phyloP scores from a whole-genome alignment of 2,797 vertebrate genomes.

The Parambassis ranga region DNA sequence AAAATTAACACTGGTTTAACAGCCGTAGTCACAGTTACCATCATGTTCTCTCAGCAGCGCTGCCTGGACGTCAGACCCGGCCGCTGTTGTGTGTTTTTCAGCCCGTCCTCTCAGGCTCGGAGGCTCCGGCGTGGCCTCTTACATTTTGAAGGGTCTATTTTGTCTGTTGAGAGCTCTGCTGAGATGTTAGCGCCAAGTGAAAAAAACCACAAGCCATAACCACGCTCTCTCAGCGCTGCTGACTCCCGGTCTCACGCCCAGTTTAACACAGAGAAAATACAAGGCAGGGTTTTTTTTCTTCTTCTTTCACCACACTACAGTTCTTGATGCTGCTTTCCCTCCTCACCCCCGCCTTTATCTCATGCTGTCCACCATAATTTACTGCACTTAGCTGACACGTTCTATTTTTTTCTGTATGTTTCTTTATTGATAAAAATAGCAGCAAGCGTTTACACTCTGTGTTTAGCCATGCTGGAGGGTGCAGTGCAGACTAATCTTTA shows the following conservation, averaged over 20 bases:
- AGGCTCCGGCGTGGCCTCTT: slow-evolving; percentile 23
- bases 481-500: slow-evolving; percentile 37
- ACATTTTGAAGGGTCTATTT: slow-evolving; percentile 48
- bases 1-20: no score
- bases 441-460: slow-evolving; percentile 23
- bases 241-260: slow-evolving; percentile 63
- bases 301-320: neutral
- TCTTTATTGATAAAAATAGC: slow-evolving; percentile 37
- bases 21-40: slow-evolving; percentile 6
- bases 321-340: slow-evolving; percentile 29
- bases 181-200: slow-evolving; percentile 38
- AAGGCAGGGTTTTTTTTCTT: neutral
- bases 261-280: slow-evolving; percentile 60
- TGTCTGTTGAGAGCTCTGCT: slow-evolving; percentile 42
- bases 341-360: slow-evolving; percentile 24
- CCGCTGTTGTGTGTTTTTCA: slow-evolving; percentile 10
- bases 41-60: slow-evolving; percentile 18
- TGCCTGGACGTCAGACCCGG: neutral
- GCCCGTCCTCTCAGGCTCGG: slow-evolving; percentile 11
- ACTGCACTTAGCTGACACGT: neutral
- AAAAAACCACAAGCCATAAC: slow-evolving; percentile 69
- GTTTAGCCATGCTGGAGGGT: slow-evolving; percentile 9
- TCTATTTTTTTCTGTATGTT: slow-evolving; percentile 17
- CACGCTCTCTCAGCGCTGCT: slow-evolving; percentile 52
- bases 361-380: slow-evolving; percentile 26